phyloP scores from a whole-genome alignment of 1,140 invertebrate species.

The Anadara kagoshimensis region DNA sequence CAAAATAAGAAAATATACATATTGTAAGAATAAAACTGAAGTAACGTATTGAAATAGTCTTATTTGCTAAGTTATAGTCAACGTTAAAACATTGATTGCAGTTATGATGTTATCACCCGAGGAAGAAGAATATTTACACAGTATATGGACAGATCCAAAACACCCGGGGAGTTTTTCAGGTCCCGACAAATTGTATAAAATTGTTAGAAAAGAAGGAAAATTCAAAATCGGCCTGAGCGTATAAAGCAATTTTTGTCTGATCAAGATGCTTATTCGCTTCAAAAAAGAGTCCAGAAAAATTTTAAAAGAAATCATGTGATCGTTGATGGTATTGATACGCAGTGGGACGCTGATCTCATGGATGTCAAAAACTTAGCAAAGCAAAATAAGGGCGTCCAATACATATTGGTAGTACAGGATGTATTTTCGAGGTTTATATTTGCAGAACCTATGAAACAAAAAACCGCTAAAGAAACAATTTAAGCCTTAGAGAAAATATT shows the following conservation, averaged over 20 bases:
- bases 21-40: no score
- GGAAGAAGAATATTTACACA: constrained; percentile 2
- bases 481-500: constrained; percentile 10
- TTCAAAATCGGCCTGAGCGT: constrained; percentile 21
- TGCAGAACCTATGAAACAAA: constrained; percentile 18
- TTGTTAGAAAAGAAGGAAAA: constrained; percentile 16
- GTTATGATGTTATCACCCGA: neutral
- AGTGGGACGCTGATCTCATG: constrained; percentile 18
- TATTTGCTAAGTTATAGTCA: no score
- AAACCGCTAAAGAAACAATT: constrained; percentile 10
- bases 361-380: constrained; percentile 6
- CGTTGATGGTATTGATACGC: constrained; percentile 3
- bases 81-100: no score
- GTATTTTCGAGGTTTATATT: constrained; percentile 21
- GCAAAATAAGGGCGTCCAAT: constrained; percentile 13
- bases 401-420: constrained; percentile 17
- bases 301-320: constrained; percentile 4
- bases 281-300: constrained; percentile 1
- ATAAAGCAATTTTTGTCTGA: constrained; percentile 22
- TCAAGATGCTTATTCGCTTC: constrained; percentile 7
- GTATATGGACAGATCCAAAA: constrained; percentile 11
- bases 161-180: constrained; percentile 23
- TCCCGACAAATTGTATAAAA: constrained; percentile 22
- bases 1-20: no score
- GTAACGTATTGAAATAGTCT: no score